Evolutionary conservation across 92 coral and sea anemone species (phyloP).

Genomic region (Epizoanthus rinbou): DNA sequence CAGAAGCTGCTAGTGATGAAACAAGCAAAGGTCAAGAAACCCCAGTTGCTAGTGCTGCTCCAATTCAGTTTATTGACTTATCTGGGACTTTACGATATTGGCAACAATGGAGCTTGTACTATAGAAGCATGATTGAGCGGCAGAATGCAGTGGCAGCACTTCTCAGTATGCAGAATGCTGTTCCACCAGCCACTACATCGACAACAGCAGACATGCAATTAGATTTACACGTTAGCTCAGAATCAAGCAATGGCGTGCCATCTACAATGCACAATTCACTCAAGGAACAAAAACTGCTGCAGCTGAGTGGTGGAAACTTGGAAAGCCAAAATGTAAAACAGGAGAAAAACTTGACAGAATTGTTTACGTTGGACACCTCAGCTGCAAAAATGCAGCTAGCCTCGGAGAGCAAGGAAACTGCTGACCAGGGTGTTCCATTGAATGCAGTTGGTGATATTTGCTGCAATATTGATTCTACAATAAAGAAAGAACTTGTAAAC

Average conservation of each 20-base stretch:
- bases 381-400: not conserved
- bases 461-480: not conserved
- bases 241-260: not conserved
- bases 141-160: conserved; percentile 63
- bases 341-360: not conserved
- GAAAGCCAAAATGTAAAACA: not conserved
- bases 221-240: not conserved
- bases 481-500: not conserved
- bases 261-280: not conserved
- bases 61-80: conserved; percentile 82
- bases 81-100: conserved; percentile 86
- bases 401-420: not conserved
- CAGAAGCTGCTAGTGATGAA: conserved; percentile 11
- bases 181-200: conserved; percentile 26
- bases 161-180: conserved; percentile 31
- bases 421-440: not conserved
- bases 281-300: not conserved
- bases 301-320: not conserved
- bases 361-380: not conserved
- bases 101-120: conserved; percentile 81
- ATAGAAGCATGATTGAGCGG: conserved; percentile 57
- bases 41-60: not conserved
- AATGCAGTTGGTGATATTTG: not conserved
- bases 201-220: conserved; percentile 3
- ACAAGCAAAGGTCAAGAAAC: not conserved